These are phyloP conservation scores for Melanchra persicariae DNA, from an alignment of 2,888 invertebrate species.

Conservation along the genomic window DNA sequence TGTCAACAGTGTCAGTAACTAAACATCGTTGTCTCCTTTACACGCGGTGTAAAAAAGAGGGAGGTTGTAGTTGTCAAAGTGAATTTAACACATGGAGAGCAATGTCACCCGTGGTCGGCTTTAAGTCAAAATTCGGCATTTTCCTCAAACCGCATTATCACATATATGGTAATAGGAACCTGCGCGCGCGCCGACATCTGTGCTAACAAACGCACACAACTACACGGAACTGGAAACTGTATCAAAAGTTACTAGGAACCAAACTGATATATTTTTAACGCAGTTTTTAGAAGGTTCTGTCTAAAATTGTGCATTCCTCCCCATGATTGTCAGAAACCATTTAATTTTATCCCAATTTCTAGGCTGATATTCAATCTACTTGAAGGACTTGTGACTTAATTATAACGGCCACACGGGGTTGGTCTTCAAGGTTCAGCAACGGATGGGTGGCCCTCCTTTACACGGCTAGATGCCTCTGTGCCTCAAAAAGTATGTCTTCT, in stretches of 20 bases:
- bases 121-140: conserved; percentile 83
- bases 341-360: no score
- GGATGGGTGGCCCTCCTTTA: no score
- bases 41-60: conserved; percentile 38
- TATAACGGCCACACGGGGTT: no score
- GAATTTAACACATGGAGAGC: conserved; percentile 70
- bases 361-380: no score
- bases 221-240: conserved; percentile 74
- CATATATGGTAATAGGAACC: conserved; percentile 82
- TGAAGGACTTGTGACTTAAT: no score
- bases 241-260: conserved; percentile 67
- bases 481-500: no score
- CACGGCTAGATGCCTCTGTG: no score
- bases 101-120: conserved; percentile 80
- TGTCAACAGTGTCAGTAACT: conserved; percentile 56
- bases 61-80: conserved; percentile 52
- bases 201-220: conserved; percentile 71
- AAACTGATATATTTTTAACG: conserved; percentile 29
- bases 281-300: conserved; percentile 10
- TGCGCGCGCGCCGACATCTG: conserved; percentile 80
- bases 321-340: no score
- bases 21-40: conserved; percentile 46
- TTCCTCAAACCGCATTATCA: conserved; percentile 83
- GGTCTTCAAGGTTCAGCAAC: no score
- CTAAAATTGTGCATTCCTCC: no score